Base-by-base conservation (phyloP, 1,140 invertebrate genomes). In the Heliconius melpomene region DNA sequence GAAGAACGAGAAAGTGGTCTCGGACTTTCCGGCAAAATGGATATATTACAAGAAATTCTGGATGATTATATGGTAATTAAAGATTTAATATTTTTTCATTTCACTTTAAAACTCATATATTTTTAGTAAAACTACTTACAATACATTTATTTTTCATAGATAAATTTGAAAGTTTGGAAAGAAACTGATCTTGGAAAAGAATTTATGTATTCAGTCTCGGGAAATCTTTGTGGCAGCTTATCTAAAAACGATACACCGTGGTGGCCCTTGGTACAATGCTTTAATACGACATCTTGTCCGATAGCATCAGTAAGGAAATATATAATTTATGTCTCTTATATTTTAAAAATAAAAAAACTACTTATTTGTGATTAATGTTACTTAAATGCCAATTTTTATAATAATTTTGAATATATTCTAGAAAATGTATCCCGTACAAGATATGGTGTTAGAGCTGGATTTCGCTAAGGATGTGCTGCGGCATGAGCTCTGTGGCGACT, bases 211-310 rank as follows among this genome's bases (percentile, higher is more conserved):
- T 86, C 80, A n/a, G 72, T 84, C 13, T 76, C 82, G 1, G 77
- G 75, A 1, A 87, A 90, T 29, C 74, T 93, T 16, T 93, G 93
- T 77, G 79, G 79, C 1, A 91, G 86, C 78, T 54, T 94, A 26
- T 79, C 86, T n/a, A 85, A 89, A n/a, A 40, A 86, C 7, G 86
- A 90, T 13, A 87, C 90, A 2, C 93, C 92, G 0, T 93, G 91
- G 92, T 86, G 81, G 78, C 82, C 87, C 3, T 32, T 93, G 6
- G 54, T 88, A 5, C 73, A 89, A 8, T 82, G 79, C 29, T 81
- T 94, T 72, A 88, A 91, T 26, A 80, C 91, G 0, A 77, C 79
- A 0, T 57, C 77, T 7, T 94, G 93, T 77, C 92, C 93, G 20
- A 82, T 93, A 75, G 66, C 79, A 52, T 79, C 82, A 76, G 92